These are phyloP conservation scores for Marmota flaviventris DNA, from an alignment of 2,113 vertebrate species.

Conservation along the genomic window DNA sequence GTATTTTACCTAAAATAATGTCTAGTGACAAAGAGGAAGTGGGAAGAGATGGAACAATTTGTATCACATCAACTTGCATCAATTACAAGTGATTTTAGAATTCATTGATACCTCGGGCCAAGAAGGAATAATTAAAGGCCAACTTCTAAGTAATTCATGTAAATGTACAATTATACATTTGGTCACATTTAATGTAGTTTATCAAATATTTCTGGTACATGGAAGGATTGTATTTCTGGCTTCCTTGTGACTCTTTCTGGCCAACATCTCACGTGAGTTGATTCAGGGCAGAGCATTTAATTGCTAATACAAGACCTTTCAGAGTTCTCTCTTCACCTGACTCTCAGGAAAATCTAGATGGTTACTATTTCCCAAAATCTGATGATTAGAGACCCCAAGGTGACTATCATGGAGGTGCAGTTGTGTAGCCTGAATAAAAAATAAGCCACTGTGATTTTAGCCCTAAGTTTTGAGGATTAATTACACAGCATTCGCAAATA, in stretches of 20 bases:
- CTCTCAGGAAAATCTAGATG: background rate
- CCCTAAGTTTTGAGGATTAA: background rate
- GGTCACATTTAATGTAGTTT: background rate
- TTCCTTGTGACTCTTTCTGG: background rate
- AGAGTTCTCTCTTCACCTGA: background rate
- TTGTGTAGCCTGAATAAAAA: background rate
- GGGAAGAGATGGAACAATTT: background rate
- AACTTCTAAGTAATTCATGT: background rate
- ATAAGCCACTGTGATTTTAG: background rate
- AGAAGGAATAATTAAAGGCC: background rate
- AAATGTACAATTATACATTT: background rate
- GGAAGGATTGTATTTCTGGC: background rate
- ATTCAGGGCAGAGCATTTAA: background rate
- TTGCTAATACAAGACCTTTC: background rate
- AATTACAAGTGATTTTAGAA: conserved; percentile 44
- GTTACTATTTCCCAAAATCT: background rate
- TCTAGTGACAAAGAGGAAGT: background rate
- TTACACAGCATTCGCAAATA: background rate
- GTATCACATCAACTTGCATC: background rate
- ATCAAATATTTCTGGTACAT: background rate
- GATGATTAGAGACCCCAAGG: background rate
- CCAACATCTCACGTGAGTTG: background rate
- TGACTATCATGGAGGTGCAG: background rate
- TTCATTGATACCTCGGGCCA: background rate
- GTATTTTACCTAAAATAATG: background rate